phyloP scores from a whole-genome alignment of 2,888 invertebrate species.

The Cetonia aurata region DNA sequence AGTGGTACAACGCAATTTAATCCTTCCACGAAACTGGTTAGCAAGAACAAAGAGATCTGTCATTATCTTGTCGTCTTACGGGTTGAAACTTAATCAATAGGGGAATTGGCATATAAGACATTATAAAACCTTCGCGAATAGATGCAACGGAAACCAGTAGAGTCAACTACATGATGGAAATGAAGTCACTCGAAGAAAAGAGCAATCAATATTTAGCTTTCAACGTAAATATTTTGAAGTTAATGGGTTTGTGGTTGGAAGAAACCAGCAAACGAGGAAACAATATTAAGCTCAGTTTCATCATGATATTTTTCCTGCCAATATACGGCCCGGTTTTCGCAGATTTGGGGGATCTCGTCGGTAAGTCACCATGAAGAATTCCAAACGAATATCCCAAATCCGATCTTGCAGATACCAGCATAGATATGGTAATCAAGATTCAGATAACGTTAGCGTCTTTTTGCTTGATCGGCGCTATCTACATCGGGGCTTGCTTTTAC shows the following conservation, averaged over 20 bases:
- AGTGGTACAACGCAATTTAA: too few species aligned
- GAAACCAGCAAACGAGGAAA: slow-evolving; percentile 14
- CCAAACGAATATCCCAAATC: too few species aligned
- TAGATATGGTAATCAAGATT: slow-evolving; percentile 39
- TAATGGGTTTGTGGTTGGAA: slow-evolving; percentile 39
- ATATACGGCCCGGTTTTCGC: slow-evolving; percentile 9
- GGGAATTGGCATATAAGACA: too few species aligned
- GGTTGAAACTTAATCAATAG: too few species aligned
- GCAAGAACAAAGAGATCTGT: too few species aligned
- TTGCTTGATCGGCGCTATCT: slow-evolving; percentile 54
- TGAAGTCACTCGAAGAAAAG: background rate
- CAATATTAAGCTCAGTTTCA: slow-evolving; percentile 7
- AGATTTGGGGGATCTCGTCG: slow-evolving; percentile 9
- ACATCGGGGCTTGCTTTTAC: slow-evolving; percentile 55
- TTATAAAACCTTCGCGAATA: too few species aligned
- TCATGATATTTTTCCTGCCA: slow-evolving; percentile 11
- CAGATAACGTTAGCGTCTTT: slow-evolving; percentile 52
- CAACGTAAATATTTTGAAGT: slow-evolving; percentile 38
- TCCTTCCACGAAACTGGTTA: too few species aligned
- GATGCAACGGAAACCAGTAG: background rate
- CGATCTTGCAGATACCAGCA: slow-evolving; percentile 10
- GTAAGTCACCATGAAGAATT: background rate
- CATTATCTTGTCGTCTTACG: too few species aligned
- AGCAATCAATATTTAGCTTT: slow-evolving; percentile 34
- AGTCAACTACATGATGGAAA: too few species aligned